A percentile compares a stretch with the other conserved stretches of the same genome.
Conservation (phyloP, 2,113 vertebrate genomes). For the Centropristis striata region DNA sequence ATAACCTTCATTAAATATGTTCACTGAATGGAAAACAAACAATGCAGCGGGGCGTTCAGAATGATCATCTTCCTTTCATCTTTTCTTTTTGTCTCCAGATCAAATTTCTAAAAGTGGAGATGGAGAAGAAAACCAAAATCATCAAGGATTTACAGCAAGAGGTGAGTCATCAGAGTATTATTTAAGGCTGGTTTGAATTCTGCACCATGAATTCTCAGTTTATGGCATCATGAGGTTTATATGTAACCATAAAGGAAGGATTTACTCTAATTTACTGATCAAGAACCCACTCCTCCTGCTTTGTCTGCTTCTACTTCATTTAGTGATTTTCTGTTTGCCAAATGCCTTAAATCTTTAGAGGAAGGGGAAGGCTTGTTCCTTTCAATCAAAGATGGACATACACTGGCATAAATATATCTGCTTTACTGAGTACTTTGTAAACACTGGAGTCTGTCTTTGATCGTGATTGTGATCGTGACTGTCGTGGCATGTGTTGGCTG, state of each 20-base stretch:
- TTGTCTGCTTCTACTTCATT: slow-evolving; percentile 23
- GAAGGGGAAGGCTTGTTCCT: not conserved
- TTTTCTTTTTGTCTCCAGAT: slow-evolving; percentile 86
- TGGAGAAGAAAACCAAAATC: slow-evolving; percentile 98
- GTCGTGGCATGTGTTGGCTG: not conserved
- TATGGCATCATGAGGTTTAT: slow-evolving; percentile 7
- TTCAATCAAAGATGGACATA: slow-evolving; percentile 46
- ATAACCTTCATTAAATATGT: slow-evolving; percentile 13
- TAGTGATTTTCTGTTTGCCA: slow-evolving; percentile 50
- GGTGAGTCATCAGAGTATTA: slow-evolving; percentile 83
- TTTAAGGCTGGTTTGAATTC: not conserved
- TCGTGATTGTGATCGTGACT: slow-evolving; percentile 25
- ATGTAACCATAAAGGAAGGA: not conserved
- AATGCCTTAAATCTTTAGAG: slow-evolving; percentile 35
- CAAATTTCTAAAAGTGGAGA: slow-evolving; percentile 96
- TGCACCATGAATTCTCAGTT: not conserved
- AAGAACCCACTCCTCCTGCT: not conserved
- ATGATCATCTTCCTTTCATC: slow-evolving; percentile 6
- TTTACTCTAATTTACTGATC: slow-evolving; percentile 31
- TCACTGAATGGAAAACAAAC: slow-evolving; percentile 3
- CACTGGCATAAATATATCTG: slow-evolving; percentile 22
- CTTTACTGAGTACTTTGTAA: slow-evolving; percentile 25
- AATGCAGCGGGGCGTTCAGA: not conserved
- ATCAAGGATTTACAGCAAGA: slow-evolving; percentile 98
- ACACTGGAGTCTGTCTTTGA: slow-evolving; percentile 33